These are phyloP conservation scores for Paramormyrops kingsleyae DNA, from an alignment of 2,113 vertebrate species.

Conservation along the genomic window DNA sequence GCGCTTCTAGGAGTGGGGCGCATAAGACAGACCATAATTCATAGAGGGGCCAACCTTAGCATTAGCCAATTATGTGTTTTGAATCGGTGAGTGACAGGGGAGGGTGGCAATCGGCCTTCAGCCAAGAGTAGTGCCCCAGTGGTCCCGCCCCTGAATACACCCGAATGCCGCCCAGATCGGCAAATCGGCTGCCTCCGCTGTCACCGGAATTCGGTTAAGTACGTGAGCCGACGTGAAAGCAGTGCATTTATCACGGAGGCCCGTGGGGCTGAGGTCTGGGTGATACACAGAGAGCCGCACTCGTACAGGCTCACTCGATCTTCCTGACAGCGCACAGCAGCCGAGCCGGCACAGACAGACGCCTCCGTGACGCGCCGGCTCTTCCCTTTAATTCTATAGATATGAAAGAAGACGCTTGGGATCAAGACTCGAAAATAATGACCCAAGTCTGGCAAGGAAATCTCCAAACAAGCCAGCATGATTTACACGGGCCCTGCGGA, in stretches of 20 bases:
- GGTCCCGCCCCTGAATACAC: not conserved
- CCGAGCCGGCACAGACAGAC: not conserved
- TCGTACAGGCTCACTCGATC: not conserved
- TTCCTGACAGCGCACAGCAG: not conserved
- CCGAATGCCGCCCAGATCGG: not conserved
- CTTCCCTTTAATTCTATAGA: not conserved
- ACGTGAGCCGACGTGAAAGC: not conserved
- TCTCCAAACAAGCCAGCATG: not conserved
- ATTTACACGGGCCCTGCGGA: not conserved
- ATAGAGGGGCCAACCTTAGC: not conserved
- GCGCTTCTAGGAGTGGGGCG: not conserved
- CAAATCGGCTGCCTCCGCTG: not conserved
- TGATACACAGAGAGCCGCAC: not conserved
- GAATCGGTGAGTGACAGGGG: not conserved
- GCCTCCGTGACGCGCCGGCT: not conserved
- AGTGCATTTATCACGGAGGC: not conserved
- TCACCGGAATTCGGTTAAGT: not conserved
- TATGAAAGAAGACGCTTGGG: not conserved
- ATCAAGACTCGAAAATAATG: not conserved
- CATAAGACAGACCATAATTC: not conserved
- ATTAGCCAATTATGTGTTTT: not conserved
- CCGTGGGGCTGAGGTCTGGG: not conserved
- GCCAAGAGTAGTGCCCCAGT: not conserved
- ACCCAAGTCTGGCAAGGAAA: not conserved
- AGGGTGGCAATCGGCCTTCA: not conserved